Evolutionary conservation across 2,113 vertebrate species (phyloP), one percentile per base, ranked within the genome.

Genomic region (Erythrocercus mccallii): DNA sequence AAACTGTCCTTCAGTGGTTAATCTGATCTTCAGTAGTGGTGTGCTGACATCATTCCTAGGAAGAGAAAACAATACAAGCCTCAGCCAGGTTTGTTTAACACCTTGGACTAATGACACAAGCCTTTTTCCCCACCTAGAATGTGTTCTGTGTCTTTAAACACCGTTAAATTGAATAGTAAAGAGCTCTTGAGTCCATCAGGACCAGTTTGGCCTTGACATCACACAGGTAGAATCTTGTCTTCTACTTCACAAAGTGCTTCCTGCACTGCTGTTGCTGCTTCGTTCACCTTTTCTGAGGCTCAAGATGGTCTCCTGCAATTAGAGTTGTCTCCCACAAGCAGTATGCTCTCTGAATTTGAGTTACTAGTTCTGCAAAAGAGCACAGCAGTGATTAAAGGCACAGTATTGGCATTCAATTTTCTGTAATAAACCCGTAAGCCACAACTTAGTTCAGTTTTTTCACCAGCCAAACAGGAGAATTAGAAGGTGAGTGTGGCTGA

Each of bases 341-440:
- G 35, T 24, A 35, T 40, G 16, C n/a, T 56, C 21, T 48, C 42
- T 31, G 50, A 56, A 48, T 48, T 64, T 56, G 31, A 48, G 17
- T 48, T 22, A 48, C 17, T 6, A 22, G 7, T 27, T 80, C 42
- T 71, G 28, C 9, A 35, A 71, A 71, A 80, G 13, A 64, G 6
- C 35, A 57, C 9, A 31, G 42, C 21, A 57, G 31, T 27, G 31
- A 37, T 72, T 50, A 80, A 56, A 57, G n/a, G 13, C 28, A 54
- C 11, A 47, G 6, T 48, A 22, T 22, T 64, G 9, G 6, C 7
- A 37, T 57, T 72, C 50, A 42, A 4, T 37, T 57, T 35, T 56
- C 35, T 35, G 25, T 22, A 42, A 56, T 31, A 56, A 31, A 64
- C 13, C 3, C 0, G 0, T 42, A 35, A 71, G 7, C 9, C 17